phyloP scores from a whole-genome alignment of 1,140 invertebrate genomes.

The Diorhabda carinulata region DNA sequence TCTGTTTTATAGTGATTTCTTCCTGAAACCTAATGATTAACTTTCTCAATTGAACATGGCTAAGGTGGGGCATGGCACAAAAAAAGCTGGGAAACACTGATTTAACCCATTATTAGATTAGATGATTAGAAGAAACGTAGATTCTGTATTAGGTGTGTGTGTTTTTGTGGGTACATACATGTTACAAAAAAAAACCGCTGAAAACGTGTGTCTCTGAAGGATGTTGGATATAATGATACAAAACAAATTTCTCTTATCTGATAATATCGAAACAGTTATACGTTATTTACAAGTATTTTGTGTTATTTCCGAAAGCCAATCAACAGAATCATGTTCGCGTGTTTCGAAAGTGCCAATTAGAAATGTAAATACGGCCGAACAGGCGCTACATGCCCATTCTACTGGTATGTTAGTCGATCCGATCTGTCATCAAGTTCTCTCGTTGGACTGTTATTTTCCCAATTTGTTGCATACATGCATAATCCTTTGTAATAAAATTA shows the following conservation, averaged over 20 bases:
- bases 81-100: too few relatives aligned
- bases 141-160: too few relatives aligned
- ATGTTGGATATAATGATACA: not conserved
- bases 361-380: constrained; percentile 10
- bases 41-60: too few relatives aligned
- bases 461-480: not conserved
- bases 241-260: not conserved
- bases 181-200: too few relatives aligned
- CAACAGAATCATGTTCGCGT: not conserved
- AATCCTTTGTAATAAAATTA: not conserved
- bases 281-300: not conserved
- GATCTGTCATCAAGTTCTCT: not conserved
- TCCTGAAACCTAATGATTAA: too few relatives aligned
- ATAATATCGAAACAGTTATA: not conserved
- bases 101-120: too few relatives aligned
- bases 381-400: not conserved
- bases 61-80: too few relatives aligned
- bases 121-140: too few relatives aligned
- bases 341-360: constrained; percentile 6
- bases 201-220: too few relatives aligned
- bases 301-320: not conserved
- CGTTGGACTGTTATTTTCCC: not conserved
- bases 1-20: too few relatives aligned
- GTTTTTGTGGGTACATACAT: too few relatives aligned
- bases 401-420: not conserved